A percentile compares a stretch with the other conserved stretches of the same genome.
Evolutionary conservation across 23 tunicate genomes (phyloP).

Genomic region (Pegea sp.): DNA sequence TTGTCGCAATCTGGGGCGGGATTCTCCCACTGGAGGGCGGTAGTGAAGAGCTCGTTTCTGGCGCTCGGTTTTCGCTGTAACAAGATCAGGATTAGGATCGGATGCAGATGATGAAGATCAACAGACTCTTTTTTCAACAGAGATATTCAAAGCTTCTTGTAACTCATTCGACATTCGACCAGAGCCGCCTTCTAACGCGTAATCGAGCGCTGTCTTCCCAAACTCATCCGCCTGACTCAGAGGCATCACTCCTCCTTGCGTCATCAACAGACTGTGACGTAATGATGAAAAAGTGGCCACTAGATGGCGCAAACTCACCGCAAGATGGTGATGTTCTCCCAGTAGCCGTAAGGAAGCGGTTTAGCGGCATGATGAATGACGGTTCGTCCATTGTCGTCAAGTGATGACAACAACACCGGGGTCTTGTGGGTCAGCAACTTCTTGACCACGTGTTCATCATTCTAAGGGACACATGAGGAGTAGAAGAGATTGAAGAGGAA

Average conservation of each 20-base stretch:
- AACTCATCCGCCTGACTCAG: constrained; percentile 26
- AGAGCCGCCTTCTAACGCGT: constrained; percentile 94
- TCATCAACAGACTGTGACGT: constrained; percentile 1
- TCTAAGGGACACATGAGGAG: constrained; percentile 21
- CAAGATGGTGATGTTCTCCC: constrained; percentile 85
- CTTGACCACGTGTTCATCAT: constrained; percentile 69
- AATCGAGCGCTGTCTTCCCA: constrained; percentile 54
- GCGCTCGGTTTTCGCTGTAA: constrained; percentile 43
- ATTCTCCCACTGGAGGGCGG: constrained; percentile 23
- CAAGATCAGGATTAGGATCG: not conserved
- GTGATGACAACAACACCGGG: constrained; percentile 70
- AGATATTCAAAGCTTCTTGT: constrained; percentile 32
- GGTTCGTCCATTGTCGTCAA: constrained; percentile 73
- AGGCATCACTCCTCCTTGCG: constrained; percentile 8
- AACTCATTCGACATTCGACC: constrained; percentile 87
- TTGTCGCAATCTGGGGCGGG: constrained; percentile 45
- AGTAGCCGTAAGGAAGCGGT: constrained; percentile 89
- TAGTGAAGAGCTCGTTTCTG: constrained; percentile 18
- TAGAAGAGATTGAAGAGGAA: not conserved
- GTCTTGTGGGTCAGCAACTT: constrained; percentile 81
- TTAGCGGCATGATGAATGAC: constrained; percentile 89
- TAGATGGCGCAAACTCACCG: constrained; percentile 9
- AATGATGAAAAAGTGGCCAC: too few relatives aligned
- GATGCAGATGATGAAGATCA: too few relatives aligned
- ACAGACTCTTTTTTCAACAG: constrained; percentile 34